Conservation (phyloP, 1,140 invertebrate species). For the Drusus annulatus region DNA sequence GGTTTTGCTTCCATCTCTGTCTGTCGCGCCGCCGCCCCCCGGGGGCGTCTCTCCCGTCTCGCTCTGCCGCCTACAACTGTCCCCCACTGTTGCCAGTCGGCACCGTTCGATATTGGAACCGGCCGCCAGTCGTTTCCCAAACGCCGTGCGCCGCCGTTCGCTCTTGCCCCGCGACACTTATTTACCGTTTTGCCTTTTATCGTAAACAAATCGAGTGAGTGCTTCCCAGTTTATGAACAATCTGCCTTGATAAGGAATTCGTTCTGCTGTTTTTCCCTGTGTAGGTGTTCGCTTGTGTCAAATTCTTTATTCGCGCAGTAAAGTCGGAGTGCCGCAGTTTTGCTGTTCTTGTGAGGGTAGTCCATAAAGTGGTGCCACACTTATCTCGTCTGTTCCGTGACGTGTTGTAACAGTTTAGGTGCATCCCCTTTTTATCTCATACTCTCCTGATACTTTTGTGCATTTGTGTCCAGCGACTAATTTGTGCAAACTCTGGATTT, state of each 20-base stretch:
- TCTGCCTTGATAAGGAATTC: background rate
- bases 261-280: background rate
- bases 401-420: slow-evolving; percentile 16
- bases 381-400: slow-evolving; percentile 32
- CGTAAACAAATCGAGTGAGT: slow-evolving; percentile 41
- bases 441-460: slow-evolving; percentile 5
- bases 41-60: slow-evolving; percentile 38
- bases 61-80: slow-evolving; percentile 30
- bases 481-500: slow-evolving; percentile 32
- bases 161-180: background rate
- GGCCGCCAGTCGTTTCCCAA: slow-evolving; percentile 40
- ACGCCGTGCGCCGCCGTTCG: background rate
- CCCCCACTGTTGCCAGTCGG: slow-evolving; percentile 28
- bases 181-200: slow-evolving; percentile 37
- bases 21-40: slow-evolving; percentile 39
- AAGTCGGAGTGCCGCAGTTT: slow-evolving; percentile 13
- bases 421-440: slow-evolving; percentile 11
- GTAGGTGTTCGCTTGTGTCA: slow-evolving; percentile 24
- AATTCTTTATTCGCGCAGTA: background rate
- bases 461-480: slow-evolving; percentile 15
- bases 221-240: slow-evolving; percentile 6
- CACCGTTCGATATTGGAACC: slow-evolving; percentile 44
- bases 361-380: slow-evolving; percentile 23
- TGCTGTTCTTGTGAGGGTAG: slow-evolving; percentile 24
- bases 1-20: slow-evolving; percentile 25